These are phyloP conservation scores for Dolomedes plantarius DNA, from an alignment of 2,888 invertebrate genomes.

Conservation along the genomic window DNA sequence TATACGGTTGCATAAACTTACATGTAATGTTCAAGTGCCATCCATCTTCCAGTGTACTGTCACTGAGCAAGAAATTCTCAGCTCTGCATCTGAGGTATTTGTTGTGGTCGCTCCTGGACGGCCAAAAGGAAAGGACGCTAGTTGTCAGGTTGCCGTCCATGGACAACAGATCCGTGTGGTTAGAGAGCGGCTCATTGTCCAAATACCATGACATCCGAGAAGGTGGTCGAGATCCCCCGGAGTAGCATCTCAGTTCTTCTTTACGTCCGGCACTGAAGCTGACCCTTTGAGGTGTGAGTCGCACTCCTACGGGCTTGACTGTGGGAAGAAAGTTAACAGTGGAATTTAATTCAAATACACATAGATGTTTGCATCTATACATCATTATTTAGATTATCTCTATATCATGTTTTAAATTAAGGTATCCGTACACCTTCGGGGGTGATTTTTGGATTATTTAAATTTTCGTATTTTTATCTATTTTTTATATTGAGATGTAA, in stretches of 20 bases:
- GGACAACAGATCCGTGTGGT: conserved; percentile 55
- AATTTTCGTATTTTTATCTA: too few relatives aligned
- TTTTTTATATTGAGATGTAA: too few relatives aligned
- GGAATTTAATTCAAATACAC: background rate
- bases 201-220: conserved; percentile 60
- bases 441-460: too few relatives aligned
- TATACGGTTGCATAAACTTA: too few relatives aligned
- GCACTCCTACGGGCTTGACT: conserved; percentile 55
- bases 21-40: conserved; percentile 52
- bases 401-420: too few relatives aligned
- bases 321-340: background rate
- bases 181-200: conserved; percentile 54
- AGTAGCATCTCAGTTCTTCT: conserved; percentile 39
- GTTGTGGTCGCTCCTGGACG: conserved; percentile 54
- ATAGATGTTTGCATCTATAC: too few relatives aligned
- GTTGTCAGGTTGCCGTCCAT: conserved; percentile 53
- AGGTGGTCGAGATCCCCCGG: conserved; percentile 46
- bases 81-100: conserved; percentile 50
- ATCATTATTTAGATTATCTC: too few relatives aligned
- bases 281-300: conserved; percentile 27
- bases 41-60: conserved; percentile 48
- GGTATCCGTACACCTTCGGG: too few relatives aligned
- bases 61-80: conserved; percentile 48
- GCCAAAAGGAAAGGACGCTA: conserved; percentile 46
- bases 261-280: conserved; percentile 35